Conservation (phyloP, 2,888 invertebrate genomes). For the Schizaphis graminum region DNA sequence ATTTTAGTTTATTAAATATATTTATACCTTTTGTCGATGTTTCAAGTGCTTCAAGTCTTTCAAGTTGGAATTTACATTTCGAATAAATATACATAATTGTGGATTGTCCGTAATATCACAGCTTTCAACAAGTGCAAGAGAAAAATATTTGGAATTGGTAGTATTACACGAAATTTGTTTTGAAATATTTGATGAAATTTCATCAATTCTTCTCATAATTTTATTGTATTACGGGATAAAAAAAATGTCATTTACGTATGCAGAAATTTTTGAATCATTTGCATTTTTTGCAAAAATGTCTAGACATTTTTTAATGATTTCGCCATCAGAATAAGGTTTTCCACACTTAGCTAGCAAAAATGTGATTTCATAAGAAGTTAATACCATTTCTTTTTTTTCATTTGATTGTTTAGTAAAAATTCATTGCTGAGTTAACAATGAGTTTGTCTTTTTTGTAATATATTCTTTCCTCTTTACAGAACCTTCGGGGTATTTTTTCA, state of each 20-base stretch:
- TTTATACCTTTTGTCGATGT: slow-evolving; percentile 47
- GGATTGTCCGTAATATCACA: slow-evolving; percentile 58
- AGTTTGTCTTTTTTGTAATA: slow-evolving; percentile 34
- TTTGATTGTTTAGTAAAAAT: slow-evolving; percentile 27
- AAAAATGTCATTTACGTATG: slow-evolving; percentile 62
- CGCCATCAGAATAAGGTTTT: slow-evolving; percentile 65
- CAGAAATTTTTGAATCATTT: slow-evolving; percentile 61
- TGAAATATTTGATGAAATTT: slow-evolving; percentile 50
- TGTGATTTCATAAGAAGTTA: slow-evolving; percentile 50
- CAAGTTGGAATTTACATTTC: slow-evolving; percentile 53
- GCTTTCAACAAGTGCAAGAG: slow-evolving; percentile 53
- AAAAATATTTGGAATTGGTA: slow-evolving; percentile 50
- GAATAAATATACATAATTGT: slow-evolving; percentile 53
- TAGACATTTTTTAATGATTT: slow-evolving; percentile 61
- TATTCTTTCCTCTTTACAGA: slow-evolving; percentile 46
- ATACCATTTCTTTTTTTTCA: slow-evolving; percentile 36
- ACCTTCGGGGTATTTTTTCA: slow-evolving; percentile 36
- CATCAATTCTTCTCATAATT: slow-evolving; percentile 64
- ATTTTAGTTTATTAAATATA: slow-evolving; percentile 49
- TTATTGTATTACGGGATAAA: slow-evolving; percentile 59
- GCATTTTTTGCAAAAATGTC: slow-evolving; percentile 55
- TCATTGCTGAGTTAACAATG: slow-evolving; percentile 33
- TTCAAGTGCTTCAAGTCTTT: slow-evolving; percentile 52
- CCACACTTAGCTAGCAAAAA: slow-evolving; percentile 53
- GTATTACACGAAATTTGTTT: slow-evolving; percentile 45